Percentiles rank a stretch among this genome's conserved stretches.
These are phyloP conservation scores for Chloroclystis v-ata DNA, from an alignment of 2,888 invertebrate genomes.

Conservation along the genomic window DNA sequence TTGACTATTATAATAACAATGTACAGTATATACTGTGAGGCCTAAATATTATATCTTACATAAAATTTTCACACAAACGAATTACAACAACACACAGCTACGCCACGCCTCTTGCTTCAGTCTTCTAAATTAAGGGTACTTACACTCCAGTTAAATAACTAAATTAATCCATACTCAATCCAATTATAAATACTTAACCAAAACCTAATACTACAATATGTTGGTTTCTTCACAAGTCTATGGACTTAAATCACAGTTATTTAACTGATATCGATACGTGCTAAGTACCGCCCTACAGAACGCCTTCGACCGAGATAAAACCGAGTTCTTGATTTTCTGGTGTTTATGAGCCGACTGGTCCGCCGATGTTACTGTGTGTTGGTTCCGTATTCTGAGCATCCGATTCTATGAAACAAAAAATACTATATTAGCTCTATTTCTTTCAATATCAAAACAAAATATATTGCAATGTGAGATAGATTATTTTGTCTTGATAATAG, in stretches of 20 bases:
- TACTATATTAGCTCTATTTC: background rate
- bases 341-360: conserved; percentile 44
- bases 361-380: conserved; percentile 49
- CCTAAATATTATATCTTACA: conserved; percentile 38
- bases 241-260: conserved; percentile 31
- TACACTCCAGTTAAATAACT: conserved; percentile 37
- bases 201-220: background rate
- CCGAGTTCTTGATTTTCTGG: conserved; percentile 19
- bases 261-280: conserved; percentile 29
- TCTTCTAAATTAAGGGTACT: conserved; percentile 50
- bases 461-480: too few relatives aligned
- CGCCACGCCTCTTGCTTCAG: conserved; percentile 54
- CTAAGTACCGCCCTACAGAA: conserved; percentile 36
- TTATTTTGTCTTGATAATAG: too few relatives aligned
- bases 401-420: conserved; percentile 49
- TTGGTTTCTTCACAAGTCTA: conserved; percentile 4
- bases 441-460: background rate
- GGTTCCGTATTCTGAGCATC: conserved; percentile 60
- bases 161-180: background rate
- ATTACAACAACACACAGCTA: conserved; percentile 36
- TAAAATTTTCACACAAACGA: conserved; percentile 37
- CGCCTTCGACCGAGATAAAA: conserved; percentile 33
- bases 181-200: background rate
- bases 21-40: conserved; percentile 46
- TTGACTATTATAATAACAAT: conserved; percentile 35